These are phyloP conservation scores for Barnardius zonarius DNA, from an alignment of 2,113 vertebrate species.

Conservation along the genomic window DNA sequence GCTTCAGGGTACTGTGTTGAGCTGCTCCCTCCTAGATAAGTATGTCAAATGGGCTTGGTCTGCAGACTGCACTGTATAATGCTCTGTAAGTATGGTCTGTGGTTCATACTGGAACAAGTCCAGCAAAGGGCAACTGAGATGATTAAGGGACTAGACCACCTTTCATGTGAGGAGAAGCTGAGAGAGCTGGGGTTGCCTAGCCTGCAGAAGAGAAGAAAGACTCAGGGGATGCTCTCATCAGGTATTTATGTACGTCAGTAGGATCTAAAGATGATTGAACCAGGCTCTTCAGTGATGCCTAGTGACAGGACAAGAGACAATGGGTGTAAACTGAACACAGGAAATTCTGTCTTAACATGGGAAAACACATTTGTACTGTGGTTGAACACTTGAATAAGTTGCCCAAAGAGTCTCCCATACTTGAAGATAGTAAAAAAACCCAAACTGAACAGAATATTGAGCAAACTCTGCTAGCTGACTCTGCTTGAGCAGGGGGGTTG, in stretches of 20 bases:
- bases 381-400: not conserved
- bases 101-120: not conserved
- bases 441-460: not conserved
- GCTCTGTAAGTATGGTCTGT: not conserved
- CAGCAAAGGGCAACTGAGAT: not conserved
- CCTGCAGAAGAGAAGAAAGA: not conserved
- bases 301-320: not conserved
- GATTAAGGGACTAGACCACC: not conserved
- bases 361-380: not conserved
- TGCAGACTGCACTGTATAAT: not conserved
- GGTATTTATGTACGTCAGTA: not conserved
- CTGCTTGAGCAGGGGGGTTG: not conserved
- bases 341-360: not conserved
- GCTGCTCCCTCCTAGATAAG: not conserved
- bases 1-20: not conserved
- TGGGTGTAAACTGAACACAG: fast-evolving
- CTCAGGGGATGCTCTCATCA: not conserved
- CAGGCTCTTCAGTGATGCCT: not conserved
- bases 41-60: not conserved
- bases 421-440: not conserved
- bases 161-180: not conserved
- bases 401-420: not conserved
- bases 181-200: not conserved
- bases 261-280: not conserved
- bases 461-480: not conserved